Base-by-base conservation (phyloP, 2,113 vertebrate genomes). In the Nanorana parkeri region DNA sequence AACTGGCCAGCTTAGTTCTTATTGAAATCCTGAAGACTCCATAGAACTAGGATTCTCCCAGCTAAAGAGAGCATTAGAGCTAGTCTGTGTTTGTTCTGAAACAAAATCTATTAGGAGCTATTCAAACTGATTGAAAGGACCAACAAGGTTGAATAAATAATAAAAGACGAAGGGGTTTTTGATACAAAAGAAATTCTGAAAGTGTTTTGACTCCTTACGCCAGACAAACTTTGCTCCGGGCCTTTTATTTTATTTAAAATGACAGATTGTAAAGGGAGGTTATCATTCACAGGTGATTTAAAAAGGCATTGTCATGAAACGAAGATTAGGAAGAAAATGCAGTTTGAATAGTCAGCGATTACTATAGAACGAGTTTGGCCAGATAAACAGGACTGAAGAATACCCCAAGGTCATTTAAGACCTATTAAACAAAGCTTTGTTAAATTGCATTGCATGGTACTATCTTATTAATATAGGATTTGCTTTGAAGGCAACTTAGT, bases 331-430 rank as follows among this genome's bases (percentile, higher is more conserved):
- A 84, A 89, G 91, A 94, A 92, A 94, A 93, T 76, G 80, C 91
- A 91, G 88, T 89, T 88, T 87, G 87, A 89, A 85, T 92, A 92
- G 90, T 90, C 93, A 88, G 86, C 88, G 92, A 93, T 94, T 93
- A 93, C 93, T 88, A 90, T 92, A 92, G 92, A 94, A 94, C 93
- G 80, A 86, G 94, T 94, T 93, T 91, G 91, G 88, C 94, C 91
- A 92, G 94, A 93, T 86, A 87, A 93, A 91, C 93, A 83, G 89
- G 94, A 92, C 87, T 86, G 84, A 84, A 82, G 77, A 85, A 90
- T 86, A 83, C 90, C 90, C 84, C 73, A 84, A 91, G 93, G 92
- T 88, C 89, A 87, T 88, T 92, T 91, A 92, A 92, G 92, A 90
- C 89, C 85, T 92, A 94, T 94, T 92, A 94, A 91, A 93, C 89